A percentile compares a stretch with the other conserved stretches of the same genome.
Evolutionary conservation across 2,797 vertebrate genomes (phyloP).

Genomic region (Menidia menidia): DNA sequence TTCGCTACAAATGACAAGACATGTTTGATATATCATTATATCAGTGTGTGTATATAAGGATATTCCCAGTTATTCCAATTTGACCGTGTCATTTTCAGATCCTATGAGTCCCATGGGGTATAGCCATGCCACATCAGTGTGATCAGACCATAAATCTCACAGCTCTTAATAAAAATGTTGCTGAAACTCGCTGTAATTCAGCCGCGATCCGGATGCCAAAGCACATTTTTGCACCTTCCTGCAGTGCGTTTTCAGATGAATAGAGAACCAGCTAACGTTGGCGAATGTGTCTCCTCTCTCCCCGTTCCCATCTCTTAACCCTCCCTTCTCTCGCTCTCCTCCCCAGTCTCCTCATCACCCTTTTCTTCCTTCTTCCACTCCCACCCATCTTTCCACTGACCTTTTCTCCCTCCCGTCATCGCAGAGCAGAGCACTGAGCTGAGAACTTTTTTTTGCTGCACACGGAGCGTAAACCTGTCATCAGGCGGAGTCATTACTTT

Average conservation of each 20-base stretch:
- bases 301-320: background rate
- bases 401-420: slow-evolving; percentile 10
- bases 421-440: slow-evolving; percentile 19
- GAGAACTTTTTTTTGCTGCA: slow-evolving; percentile 61
- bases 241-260: no score
- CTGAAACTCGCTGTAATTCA: slow-evolving; percentile 17
- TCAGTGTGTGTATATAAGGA: no score
- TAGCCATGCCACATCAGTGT: slow-evolving; percentile 7
- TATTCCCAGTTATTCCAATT: no score
- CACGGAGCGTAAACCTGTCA: slow-evolving; percentile 66
- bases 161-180: slow-evolving; percentile 50
- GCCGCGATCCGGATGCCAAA: no score
- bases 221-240: no score
- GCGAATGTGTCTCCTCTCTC: no score
- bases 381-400: background rate
- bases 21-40: background rate
- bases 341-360: background rate
- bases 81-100: no score
- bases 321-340: background rate
- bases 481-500: slow-evolving; percentile 66
- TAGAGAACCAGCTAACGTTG: no score
- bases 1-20: background rate
- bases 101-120: slow-evolving; percentile 4
- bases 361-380: background rate
- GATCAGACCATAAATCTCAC: slow-evolving; percentile 22